Evolutionary conservation across 2,888 invertebrate genomes (phyloP), one percentile per base, ranked within the genome.

Genomic region (Sclerodermus sp.): DNA sequence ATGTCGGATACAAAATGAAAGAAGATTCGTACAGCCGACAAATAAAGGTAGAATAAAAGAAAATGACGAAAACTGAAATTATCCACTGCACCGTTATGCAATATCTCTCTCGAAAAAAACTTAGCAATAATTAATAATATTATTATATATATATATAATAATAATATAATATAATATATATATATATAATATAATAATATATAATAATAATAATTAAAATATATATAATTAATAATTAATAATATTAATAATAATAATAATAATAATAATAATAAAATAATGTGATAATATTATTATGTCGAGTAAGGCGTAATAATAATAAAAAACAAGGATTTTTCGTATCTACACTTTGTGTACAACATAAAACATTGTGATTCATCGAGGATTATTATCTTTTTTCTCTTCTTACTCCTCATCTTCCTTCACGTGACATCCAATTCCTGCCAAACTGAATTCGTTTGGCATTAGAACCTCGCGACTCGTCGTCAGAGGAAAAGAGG

Each of bases 341-440:
- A 72, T 73, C 67, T 73, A 73, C 73, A 71, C 41, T 61, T 58
- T 60, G 57, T 57, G 56, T 53, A 59, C 55, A 60, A 60, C 54
- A 53, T 51, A 47, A 48, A 48, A 37, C 31, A 37, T 42, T 3
- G 30, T 15, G 16, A 15, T 31, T 15, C 13, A 8, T 47, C 23
- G 42, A 18, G 15, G 43, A 40, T 18, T 49, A 40, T 32, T 49
- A 43, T 44, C 12, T n/a, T 41, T 32, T 45, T 41, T 34, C 45
- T 18, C 45, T 45, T 44, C 41, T 46, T 32, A 17, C 29, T 15
- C 42, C 45, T 42, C 45, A 46, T 23, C 48, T 49, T 48, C 45
- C 42, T 44, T 57, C 51, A 50, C 55, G 55, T 53, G 47, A 47
- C 46, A 53, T 34, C n/a, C 36, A 40, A 41, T 29, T 32, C 39